Evolutionary conservation across 1,140 invertebrate genomes (phyloP), one percentile per base, ranked within the genome.

Genomic region (Diprion similis): DNA sequence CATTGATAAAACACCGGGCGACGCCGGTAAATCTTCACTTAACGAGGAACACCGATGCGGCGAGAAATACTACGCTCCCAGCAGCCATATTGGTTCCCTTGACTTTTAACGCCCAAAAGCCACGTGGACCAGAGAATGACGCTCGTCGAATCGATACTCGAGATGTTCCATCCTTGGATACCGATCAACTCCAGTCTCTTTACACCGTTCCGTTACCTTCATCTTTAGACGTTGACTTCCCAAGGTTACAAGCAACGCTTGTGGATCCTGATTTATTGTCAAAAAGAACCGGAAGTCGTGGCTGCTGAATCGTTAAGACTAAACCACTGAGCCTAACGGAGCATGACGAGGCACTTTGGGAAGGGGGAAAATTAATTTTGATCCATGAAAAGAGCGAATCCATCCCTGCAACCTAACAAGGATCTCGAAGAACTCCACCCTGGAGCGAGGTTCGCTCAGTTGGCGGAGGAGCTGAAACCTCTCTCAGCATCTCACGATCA

Each of bases 1-100:
- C 51, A 59, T 59, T 59, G 51, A 59, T 59, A 59, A 59, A 59
- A 59, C 11, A 59, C 51, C n/a, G 51, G 51, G 51, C 51, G 51
- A 59, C 51, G 51, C 51, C 24, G 51, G 51, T 59, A 59, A 59
- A 59, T 59, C 51, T 59, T 59, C 51, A 9, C 51, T 59, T 59
- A 59, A 59, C 51, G 51, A 59, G 51, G 24, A 37, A 37, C 11
- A 59, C 11, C 51, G n/a, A 59, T 17, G 51, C 3, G 3, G 51
- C n/a, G 51, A 59, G 51, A 59, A 59, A 59, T 59, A 59, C 51
- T 59, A 59, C 51, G 51, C 6, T 59, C 51, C 51, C 51, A 59
- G 51, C 51, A 59, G 51, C 51, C 51, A 59, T 59, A 13, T 59
- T 59, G 11, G 51, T 59, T 59, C 51, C 51, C 11, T 59, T 17